Evolutionary conservation across 1,140 invertebrate genomes (phyloP).

Genomic region (Nephila pilipes): DNA sequence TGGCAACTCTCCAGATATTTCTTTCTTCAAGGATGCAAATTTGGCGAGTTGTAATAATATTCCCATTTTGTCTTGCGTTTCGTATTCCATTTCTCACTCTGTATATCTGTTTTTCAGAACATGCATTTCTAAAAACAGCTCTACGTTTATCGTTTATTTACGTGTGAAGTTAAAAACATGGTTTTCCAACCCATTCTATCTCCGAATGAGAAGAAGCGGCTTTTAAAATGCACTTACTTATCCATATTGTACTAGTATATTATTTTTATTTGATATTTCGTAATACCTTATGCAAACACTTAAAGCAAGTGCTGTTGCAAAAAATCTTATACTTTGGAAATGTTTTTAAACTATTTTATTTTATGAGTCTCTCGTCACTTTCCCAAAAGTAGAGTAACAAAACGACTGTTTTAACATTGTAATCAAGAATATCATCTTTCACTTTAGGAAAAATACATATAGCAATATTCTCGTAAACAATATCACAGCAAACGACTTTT

Average conservation of each 20-base stretch:
- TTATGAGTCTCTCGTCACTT: no score
- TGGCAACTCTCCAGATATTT: neutral
- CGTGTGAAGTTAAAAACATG: neutral
- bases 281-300: no score
- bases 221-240: neutral
- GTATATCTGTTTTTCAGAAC: neutral
- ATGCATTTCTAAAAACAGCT: neutral
- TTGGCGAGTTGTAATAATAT: conserved; percentile 24
- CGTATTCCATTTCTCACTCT: conserved; percentile 21
- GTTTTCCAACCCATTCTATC: neutral
- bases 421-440: no score
- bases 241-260: neutral
- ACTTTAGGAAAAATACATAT: no score
- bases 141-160: conserved; percentile 9
- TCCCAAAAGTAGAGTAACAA: no score
- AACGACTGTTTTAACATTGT: no score
- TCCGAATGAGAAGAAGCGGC: neutral
- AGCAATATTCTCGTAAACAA: no score
- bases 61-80: conserved; percentile 10
- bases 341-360: no score
- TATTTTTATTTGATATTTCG: no score
- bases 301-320: no score
- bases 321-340: no score
- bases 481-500: no score
- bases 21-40: conserved; percentile 8